Conservation (phyloP, 2,888 invertebrate species). For the Nysson spinosus region DNA sequence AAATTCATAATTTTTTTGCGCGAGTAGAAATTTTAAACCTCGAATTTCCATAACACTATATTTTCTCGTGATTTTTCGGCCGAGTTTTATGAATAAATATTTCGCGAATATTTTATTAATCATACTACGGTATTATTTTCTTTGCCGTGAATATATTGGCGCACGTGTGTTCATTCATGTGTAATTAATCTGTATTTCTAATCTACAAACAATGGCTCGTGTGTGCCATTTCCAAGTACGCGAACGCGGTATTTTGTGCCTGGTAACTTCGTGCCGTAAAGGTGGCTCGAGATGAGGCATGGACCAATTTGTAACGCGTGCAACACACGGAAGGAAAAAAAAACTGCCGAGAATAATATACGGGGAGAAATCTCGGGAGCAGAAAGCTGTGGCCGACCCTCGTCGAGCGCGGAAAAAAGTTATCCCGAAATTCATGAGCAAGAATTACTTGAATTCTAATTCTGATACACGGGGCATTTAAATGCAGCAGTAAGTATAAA, state of each 20-base stretch:
- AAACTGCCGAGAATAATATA: conserved; percentile 26
- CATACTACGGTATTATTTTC: not conserved
- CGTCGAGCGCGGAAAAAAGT: conserved; percentile 37
- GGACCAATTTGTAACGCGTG: conserved; percentile 70
- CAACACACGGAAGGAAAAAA: conserved; percentile 24
- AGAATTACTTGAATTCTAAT: conserved; percentile 5
- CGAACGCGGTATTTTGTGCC: conserved; percentile 57
- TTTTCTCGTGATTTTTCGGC: no score
- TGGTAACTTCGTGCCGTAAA: conserved; percentile 43
- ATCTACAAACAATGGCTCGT: conserved; percentile 70
- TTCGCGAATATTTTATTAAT: conserved; percentile 12
- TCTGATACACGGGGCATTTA: not conserved
- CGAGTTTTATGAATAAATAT: no score
- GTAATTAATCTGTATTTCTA: conserved; percentile 64
- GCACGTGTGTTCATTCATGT: conserved; percentile 65
- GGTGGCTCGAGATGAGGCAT: conserved; percentile 66
- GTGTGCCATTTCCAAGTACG: conserved; percentile 36
- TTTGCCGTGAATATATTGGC: conserved; percentile 6
- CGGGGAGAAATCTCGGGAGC: conserved; percentile 36
- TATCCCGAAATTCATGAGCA: conserved; percentile 20
- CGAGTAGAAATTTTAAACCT: no score
- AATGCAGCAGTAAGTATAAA: no score
- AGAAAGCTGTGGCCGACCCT: conserved; percentile 30
- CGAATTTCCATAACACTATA: no score
- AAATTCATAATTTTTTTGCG: no score